Evolutionary conservation across 2,888 invertebrate species (phyloP), one percentile per base, ranked within the genome.

Genomic region (Rhingia rostrata): DNA sequence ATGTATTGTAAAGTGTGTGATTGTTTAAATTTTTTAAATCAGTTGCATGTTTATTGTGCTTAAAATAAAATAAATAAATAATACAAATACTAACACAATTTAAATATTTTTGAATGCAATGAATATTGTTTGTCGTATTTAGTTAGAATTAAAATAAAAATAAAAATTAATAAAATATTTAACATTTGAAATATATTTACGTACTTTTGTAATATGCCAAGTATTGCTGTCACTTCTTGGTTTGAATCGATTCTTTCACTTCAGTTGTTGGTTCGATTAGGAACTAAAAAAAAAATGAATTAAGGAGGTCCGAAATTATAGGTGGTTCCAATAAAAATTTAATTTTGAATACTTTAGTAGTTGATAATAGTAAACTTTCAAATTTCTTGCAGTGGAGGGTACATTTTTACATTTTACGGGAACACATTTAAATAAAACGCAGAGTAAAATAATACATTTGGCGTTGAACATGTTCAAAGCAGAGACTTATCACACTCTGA

Each of bases 191-290:
- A 64, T 83, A 77, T 78, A 83, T 69, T 83, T 83, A 77, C 79
- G 83, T 83, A 79, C 79, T 83, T 83, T 83, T 83, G 73, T 83
- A 83, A 79, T 30, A 22, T 6, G 69, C 64, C 63, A 39, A 73
- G 22, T 22, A 54, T 51, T 64, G 58, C 64, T 83, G 45, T 49
- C 51, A 22, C 45, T 69, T 47, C n/a, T 69, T 49, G 58, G 53
- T 79, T 80, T 67, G 61, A 61, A 47, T 32, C 30, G 35, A 33
- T 9, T 61, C 58, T 41, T 6, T 35, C n/a, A n/a, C 6, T 14
- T 51, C 49, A 30, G 39, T 58, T 63, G 43, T 54, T 80, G 61
- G 60, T 81, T 74, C 41, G 49, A 63, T 43, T 12, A 12, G 7
- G 6, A 45, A 22, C 22, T 22, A 2, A 22, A 22, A 22, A 22